phyloP scores from a whole-genome alignment of 2,113 vertebrate species.

The Cephalopholis sonnerati region DNA sequence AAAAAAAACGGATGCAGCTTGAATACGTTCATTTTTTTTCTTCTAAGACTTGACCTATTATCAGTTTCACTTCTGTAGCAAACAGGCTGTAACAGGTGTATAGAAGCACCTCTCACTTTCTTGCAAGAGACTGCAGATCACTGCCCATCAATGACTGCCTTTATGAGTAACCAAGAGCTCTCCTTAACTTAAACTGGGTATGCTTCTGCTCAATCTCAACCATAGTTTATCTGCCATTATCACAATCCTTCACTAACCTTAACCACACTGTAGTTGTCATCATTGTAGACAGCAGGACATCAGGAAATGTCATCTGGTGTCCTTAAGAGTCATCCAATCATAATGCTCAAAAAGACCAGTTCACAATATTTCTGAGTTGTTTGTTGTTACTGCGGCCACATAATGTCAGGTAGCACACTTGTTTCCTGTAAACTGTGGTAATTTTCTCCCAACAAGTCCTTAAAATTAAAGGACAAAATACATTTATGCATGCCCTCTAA shows the following conservation, averaged over 20 bases:
- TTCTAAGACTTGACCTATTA: constrained; percentile 6
- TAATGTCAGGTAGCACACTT: neutral
- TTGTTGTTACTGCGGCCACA: constrained; percentile 7
- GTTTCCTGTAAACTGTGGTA: neutral
- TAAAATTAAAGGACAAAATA: no score
- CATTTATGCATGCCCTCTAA: no score
- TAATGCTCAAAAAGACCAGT: neutral
- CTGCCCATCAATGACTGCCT: neutral
- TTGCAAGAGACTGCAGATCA: constrained; percentile 1
- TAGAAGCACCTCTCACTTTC: neutral
- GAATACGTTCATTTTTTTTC: neutral
- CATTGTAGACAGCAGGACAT: neutral
- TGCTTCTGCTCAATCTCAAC: neutral
- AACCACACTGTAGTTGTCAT: neutral
- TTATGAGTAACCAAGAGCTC: neutral
- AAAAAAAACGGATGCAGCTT: neutral
- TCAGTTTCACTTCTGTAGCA: constrained; percentile 1
- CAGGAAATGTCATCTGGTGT: neutral
- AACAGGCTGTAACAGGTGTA: neutral
- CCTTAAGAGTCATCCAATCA: neutral
- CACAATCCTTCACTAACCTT: neutral
- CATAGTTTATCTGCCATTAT: neutral
- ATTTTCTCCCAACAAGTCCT: neutral
- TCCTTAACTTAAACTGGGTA: neutral
- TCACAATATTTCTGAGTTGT: constrained; percentile 1